Evolutionary conservation across 92 coral and sea anemone genomes (phyloP), one percentile per base, ranked within the genome.

Genomic region (Diadumene lineata): DNA sequence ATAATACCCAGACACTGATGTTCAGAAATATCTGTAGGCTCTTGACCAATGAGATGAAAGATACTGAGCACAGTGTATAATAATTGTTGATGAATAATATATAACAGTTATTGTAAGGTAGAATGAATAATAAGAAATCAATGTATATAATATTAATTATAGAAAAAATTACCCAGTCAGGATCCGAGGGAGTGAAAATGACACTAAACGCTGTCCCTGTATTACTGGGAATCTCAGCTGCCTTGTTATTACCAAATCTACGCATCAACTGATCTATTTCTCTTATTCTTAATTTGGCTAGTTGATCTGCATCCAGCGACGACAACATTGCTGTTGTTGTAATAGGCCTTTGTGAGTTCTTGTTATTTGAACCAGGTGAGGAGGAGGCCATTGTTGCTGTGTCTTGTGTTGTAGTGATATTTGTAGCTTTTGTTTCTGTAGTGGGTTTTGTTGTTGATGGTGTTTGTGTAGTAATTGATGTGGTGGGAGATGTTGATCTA

Each of bases 141-240:
- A 30, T 22, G 23, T 50, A 51, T 30, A n/a, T n/a, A n/a, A n/a
- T n/a, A n/a, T n/a, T n/a, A n/a, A n/a, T n/a, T n/a, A n/a, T n/a
- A n/a, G 34, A 7, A 25, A 19, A 25, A 53, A 90, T 72, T 56
- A 94, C 98, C 98, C 97, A 94, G 81, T 94, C 98, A 38, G 98
- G 98, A 64, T 94, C 98, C 9, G 98, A 75, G 30, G 98, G 92
- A 34, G 80, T 74, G 55, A 94, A 78, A 74, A 76, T 67, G 31
- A 90, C 50, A 68, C 81, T 69, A 48, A 66, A 94, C 15, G 62
- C 17, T 16, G 84, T 65, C 28, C 76, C 84, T 22, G 76, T 72
- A 23, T 72, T 72, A 31, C 85, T 70, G 46, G 81, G 38, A 13
- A 83, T 67, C 51, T 75, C 80, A 43, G 72, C 28, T 66, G 78